Evolutionary conservation across 2,113 vertebrate genomes (phyloP).

Genomic region (Malurus alboscapulatus): DNA sequence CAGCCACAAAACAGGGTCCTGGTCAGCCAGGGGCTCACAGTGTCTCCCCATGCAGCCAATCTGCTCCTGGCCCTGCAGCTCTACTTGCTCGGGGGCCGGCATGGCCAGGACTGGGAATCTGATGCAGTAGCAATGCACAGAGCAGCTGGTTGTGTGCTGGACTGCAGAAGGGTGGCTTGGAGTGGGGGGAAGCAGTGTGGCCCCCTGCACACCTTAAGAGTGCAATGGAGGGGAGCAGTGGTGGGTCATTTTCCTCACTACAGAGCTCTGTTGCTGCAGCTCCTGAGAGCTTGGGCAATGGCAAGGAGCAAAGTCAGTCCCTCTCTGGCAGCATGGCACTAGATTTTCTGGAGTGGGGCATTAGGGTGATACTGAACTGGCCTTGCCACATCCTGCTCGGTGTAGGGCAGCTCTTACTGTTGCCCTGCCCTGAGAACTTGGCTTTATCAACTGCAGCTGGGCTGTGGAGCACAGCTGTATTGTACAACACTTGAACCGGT

Average conservation of each 20-base stretch:
- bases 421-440: not conserved
- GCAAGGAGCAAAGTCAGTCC: not conserved
- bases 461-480: not conserved
- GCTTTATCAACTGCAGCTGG: fast-evolving
- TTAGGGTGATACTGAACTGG: not conserved
- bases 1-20: not conserved
- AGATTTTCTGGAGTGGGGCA: not conserved
- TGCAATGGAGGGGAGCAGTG: not conserved
- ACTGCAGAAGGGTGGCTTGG: not conserved
- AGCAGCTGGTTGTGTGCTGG: fast-evolving
- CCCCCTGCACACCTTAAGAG: fast-evolving
- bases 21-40: fast-evolving
- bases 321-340: not conserved
- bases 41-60: not conserved
- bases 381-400: fast-evolving
- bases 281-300: not conserved
- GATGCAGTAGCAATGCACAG: fast-evolving
- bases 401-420: not conserved
- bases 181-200: fast-evolving
- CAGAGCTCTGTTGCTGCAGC: not conserved
- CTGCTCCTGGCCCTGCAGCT: not conserved
- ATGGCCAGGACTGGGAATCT: not conserved
- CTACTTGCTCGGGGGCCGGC: fast-evolving
- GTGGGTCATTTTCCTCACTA: not conserved
- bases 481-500: not conserved